A percentile compares a stretch with the other conserved stretches of the same genome.
Evolutionary conservation across 2,888 invertebrate species (phyloP).

Genomic region (Drosophila leonis): DNA sequence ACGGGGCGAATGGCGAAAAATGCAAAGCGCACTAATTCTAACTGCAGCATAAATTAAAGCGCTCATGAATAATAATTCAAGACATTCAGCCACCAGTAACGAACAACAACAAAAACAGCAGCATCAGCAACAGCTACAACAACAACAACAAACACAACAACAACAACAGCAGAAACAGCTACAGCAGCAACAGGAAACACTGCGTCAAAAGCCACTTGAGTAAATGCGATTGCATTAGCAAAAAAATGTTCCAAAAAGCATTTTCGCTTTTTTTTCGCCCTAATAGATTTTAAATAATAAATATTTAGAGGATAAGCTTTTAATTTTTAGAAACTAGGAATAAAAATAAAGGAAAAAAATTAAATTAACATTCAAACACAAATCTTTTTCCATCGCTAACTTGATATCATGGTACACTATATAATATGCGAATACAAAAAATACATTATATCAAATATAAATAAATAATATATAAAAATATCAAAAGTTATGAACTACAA

Average conservation of each 20-base stretch:
- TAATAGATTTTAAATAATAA: too few species aligned
- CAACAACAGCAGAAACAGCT: slow-evolving; percentile 29
- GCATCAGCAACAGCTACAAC: slow-evolving; percentile 20
- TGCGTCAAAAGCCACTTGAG: slow-evolving; percentile 69
- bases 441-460: too few species aligned
- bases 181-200: slow-evolving; percentile 34
- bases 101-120: slow-evolving; percentile 9
- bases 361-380: not conserved
- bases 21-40: slow-evolving; percentile 76
- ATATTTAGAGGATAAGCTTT: too few species aligned
- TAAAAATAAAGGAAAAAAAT: not conserved
- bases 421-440: too few species aligned
- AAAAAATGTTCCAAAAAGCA: slow-evolving; percentile 30
- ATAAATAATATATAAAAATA: too few species aligned
- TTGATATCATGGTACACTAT: too few species aligned
- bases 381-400: not conserved
- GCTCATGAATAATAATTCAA: slow-evolving; percentile 80
- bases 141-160: slow-evolving; percentile 22
- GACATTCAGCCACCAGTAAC: slow-evolving; percentile 57
- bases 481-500: too few species aligned
- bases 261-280: too few species aligned
- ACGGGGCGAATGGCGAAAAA: slow-evolving; percentile 59
- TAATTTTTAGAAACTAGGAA: too few species aligned
- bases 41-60: slow-evolving; percentile 80
- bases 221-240: slow-evolving; percentile 46